These are phyloP conservation scores for Passer domesticus DNA, from an alignment of 2,113 vertebrate species.

Conservation along the genomic window DNA sequence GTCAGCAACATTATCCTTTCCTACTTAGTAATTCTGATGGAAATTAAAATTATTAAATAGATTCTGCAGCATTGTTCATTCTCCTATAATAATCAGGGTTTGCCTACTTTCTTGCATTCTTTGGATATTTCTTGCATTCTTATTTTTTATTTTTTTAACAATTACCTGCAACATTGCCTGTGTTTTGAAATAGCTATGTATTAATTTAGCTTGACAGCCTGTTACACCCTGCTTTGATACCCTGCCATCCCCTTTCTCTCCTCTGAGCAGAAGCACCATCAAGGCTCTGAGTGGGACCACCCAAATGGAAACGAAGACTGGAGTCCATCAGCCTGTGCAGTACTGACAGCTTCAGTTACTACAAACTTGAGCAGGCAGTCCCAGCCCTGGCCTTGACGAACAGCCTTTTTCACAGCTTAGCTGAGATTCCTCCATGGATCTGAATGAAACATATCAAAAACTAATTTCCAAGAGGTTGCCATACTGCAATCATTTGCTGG, in stretches of 20 bases:
- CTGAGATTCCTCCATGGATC: not conserved
- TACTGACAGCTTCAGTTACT: not conserved
- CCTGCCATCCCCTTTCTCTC: not conserved
- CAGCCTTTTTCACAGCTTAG: not conserved
- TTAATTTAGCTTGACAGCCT: not conserved
- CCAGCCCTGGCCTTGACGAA: not conserved
- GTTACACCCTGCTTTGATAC: not conserved
- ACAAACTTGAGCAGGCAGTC: not conserved
- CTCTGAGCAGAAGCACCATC: not conserved
- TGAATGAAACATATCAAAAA: not conserved
- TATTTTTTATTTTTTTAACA: not conserved
- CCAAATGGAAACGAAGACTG: not conserved
- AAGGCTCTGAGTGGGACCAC: not conserved
- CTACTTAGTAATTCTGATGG: not conserved
- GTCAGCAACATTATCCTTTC: not conserved
- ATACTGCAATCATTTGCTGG: not conserved
- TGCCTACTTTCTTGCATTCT: not conserved
- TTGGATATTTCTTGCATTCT: not conserved
- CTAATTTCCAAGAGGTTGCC: not conserved
- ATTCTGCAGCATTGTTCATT: not conserved
- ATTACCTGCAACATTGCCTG: not conserved
- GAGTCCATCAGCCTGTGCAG: not conserved
- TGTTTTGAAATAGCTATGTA: not conserved
- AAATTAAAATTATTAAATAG: not conserved
- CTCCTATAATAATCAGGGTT: not conserved